Evolutionary conservation across 2,888 invertebrate species (phyloP).

Genomic region (Clepsis dumicolana): DNA sequence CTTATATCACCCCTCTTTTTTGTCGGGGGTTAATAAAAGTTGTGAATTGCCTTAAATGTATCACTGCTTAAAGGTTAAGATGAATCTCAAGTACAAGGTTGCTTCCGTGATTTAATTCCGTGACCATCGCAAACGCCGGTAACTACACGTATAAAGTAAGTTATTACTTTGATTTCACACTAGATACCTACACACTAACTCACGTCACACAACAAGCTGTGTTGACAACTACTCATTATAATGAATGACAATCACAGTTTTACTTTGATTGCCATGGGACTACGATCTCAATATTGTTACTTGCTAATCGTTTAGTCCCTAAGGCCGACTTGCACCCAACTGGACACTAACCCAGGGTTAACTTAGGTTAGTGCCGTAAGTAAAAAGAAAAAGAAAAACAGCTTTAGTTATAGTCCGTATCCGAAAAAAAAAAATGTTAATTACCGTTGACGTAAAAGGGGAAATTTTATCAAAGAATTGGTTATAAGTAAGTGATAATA

Average conservation of each 20-base stretch:
- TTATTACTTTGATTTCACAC: neutral
- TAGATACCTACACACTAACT: neutral
- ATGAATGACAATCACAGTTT: neutral
- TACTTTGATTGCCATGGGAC: neutral
- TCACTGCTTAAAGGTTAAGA: neutral
- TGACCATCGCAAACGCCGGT: slow-evolving; percentile 3
- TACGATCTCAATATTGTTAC: neutral
- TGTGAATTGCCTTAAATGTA: neutral
- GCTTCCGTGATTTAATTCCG: slow-evolving; percentile 15
- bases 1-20: too few relatives aligned
- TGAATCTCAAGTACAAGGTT: slow-evolving; percentile 6
- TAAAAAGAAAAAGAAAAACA: neutral
- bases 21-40: neutral
- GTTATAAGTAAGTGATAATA: neutral
- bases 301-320: neutral
- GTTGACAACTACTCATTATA: slow-evolving; percentile 7
- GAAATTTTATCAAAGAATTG: neutral
- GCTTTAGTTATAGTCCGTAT: neutral
- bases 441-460: neutral
- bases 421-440: neutral
- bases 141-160: neutral
- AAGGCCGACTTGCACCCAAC: too few relatives aligned
- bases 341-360: too few relatives aligned
- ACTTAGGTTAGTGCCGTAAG: too few relatives aligned
- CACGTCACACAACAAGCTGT: neutral